phyloP scores from a whole-genome alignment of 2,797 vertebrate genomes.

The Crenichthys baileyi region DNA sequence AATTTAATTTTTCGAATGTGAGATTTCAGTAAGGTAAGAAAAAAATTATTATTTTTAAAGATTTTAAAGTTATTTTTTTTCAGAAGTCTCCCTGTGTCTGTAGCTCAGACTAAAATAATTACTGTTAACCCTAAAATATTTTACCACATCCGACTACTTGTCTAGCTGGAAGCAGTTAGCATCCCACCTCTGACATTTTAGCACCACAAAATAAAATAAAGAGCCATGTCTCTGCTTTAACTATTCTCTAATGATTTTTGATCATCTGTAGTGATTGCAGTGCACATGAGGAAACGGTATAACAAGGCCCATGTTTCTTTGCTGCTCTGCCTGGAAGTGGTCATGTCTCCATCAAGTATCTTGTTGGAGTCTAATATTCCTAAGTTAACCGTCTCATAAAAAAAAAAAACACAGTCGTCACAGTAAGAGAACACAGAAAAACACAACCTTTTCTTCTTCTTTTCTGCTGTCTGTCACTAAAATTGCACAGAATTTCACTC shows the following conservation, averaged over 20 bases:
- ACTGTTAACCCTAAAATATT: not conserved
- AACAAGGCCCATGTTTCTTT: constrained; percentile 47
- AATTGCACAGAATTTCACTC: constrained; percentile 20
- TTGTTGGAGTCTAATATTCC: constrained; percentile 47
- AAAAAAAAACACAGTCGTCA: constrained; percentile 54
- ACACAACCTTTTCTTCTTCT: constrained; percentile 7
- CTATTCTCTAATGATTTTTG: constrained; percentile 19
- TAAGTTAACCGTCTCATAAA: constrained; percentile 52
- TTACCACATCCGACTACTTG: not conserved
- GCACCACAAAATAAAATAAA: not conserved
- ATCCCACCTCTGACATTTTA: not conserved
- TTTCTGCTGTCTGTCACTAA: constrained; percentile 34
- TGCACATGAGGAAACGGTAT: constrained; percentile 5
- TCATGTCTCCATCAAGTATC: constrained; percentile 37
- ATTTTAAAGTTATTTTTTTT: not conserved
- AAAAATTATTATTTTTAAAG: not conserved
- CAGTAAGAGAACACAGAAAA: constrained; percentile 12
- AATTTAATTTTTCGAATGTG: not conserved
- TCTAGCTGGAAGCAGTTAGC: not conserved
- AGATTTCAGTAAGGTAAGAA: not conserved
- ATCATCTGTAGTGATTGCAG: constrained; percentile 33
- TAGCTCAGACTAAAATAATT: not conserved
- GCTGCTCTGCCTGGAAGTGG: constrained; percentile 46
- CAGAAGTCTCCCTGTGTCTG: not conserved
- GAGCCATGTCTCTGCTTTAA: not conserved